A percentile compares a stretch with the other conserved stretches of the same genome.
These are phyloP conservation scores for Xanthia togata DNA, from an alignment of 2,888 invertebrate species.

Conservation along the genomic window DNA sequence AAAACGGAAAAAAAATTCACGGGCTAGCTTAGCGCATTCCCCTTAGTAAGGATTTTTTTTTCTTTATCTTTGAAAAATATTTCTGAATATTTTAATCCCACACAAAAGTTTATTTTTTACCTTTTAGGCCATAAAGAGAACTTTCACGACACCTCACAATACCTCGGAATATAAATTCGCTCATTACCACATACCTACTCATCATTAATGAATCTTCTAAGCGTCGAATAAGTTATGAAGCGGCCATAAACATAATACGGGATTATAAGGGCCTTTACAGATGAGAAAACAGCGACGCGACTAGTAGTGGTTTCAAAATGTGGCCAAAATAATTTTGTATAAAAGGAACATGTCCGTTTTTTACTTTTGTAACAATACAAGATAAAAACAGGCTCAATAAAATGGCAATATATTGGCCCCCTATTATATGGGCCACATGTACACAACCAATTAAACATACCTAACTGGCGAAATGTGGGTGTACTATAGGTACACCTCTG, in stretches of 20 bases:
- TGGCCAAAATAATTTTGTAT: no score
- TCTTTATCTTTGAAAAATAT: neutral
- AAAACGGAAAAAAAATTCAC: no score
- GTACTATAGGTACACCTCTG: no score
- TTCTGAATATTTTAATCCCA: neutral
- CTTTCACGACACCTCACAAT: constrained; percentile 38
- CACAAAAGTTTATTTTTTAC: neutral
- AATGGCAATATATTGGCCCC: no score
- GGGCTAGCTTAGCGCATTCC: no score
- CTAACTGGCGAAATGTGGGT: no score
- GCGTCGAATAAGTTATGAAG: constrained; percentile 63
- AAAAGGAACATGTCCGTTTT: no score
- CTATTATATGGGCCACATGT: no score
- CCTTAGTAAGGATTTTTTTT: neutral
- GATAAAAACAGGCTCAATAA: no score
- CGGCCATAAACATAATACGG: constrained; percentile 56
- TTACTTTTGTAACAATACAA: no score
- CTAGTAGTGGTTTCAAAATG: neutral
- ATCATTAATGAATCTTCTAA: constrained; percentile 50
- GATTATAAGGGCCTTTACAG: constrained; percentile 12
- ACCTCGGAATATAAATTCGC: constrained; percentile 56
- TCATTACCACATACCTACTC: constrained; percentile 48
- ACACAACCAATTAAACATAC: no score
- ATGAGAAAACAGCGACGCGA: neutral
- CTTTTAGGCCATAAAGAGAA: constrained; percentile 11